Evolutionary conservation across 1,140 invertebrate genomes (phyloP).

Genomic region (Phthorimaea operculella): DNA sequence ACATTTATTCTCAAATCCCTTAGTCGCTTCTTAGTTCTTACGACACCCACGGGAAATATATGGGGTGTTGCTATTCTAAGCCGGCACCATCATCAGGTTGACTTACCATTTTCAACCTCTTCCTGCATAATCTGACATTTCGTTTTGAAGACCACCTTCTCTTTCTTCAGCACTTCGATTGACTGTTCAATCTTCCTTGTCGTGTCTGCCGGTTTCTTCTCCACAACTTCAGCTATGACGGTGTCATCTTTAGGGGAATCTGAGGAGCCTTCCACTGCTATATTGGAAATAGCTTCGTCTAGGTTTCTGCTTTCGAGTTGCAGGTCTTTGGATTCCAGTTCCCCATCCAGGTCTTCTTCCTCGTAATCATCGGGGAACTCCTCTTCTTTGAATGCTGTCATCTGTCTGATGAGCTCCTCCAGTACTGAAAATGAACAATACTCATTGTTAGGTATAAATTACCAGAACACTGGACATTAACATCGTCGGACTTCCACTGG

Average conservation of each 20-base stretch:
- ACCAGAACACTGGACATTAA: no score
- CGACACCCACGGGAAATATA: no score
- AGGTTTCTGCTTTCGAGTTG: conserved; percentile 18
- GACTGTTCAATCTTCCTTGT: conserved; percentile 43
- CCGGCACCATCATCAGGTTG: no score
- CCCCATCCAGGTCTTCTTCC: conserved; percentile 25
- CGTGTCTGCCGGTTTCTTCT: conserved; percentile 28
- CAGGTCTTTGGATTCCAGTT: conserved; percentile 23
- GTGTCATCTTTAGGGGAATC: conserved; percentile 22
- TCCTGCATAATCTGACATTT: conserved; percentile 57
- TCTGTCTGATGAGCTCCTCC: conserved; percentile 74
- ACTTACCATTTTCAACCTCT: conserved; percentile 50
- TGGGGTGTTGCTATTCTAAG: no score
- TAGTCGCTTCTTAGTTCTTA: no score
- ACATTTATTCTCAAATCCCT: no score
- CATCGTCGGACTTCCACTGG: no score
- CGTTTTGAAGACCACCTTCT: conserved; percentile 41
- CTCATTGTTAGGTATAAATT: no score
- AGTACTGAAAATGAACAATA: conserved; percentile 64
- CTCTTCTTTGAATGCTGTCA: conserved; percentile 68
- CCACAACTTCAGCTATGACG: conserved; percentile 35
- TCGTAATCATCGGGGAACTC: conserved; percentile 64
- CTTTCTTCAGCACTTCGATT: conserved; percentile 38
- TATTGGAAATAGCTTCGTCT: conserved; percentile 10
- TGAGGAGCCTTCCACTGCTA: neutral